phyloP scores from a whole-genome alignment of 1,140 invertebrate genomes.

The Chionoecetes opilio region DNA sequence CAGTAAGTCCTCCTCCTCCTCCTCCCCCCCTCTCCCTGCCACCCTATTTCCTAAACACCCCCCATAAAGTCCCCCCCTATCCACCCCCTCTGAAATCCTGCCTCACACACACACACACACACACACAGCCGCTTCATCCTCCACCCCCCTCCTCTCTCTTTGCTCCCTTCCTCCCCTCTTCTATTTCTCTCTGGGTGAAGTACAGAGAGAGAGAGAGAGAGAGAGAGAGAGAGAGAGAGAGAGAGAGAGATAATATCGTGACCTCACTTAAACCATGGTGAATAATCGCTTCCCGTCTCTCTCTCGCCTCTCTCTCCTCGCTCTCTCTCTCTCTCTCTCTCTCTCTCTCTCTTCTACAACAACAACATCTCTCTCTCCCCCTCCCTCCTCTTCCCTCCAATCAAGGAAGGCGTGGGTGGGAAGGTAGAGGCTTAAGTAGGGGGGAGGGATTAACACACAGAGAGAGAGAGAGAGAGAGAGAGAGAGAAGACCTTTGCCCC shows the following conservation, averaged over 20 bases:
- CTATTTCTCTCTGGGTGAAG: no score
- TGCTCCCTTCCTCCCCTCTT: no score
- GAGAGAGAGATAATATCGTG: background rate
- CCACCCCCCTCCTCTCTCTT: no score
- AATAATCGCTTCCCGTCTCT: background rate
- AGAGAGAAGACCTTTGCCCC: no score
- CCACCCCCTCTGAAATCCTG: no score
- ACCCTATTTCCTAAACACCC: no score
- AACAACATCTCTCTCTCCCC: background rate
- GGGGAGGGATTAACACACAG: background rate
- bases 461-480: slow-evolving; percentile 27
- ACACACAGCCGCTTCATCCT: background rate
- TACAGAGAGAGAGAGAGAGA: background rate
- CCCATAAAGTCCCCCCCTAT: no score
- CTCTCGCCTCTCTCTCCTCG: background rate
- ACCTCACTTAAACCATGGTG: background rate
- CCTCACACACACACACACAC: slow-evolving; percentile 29
- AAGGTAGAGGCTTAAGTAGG: background rate
- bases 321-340: slow-evolving; percentile 25
- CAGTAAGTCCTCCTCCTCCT: no score
- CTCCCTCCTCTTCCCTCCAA: background rate
- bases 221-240: slow-evolving; percentile 27
- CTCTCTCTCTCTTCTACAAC: background rate
- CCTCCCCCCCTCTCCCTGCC: no score
- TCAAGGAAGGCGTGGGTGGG: background rate